Conservation (phyloP, 2,888 invertebrate genomes). For the Listrodromus nycthemerus region DNA sequence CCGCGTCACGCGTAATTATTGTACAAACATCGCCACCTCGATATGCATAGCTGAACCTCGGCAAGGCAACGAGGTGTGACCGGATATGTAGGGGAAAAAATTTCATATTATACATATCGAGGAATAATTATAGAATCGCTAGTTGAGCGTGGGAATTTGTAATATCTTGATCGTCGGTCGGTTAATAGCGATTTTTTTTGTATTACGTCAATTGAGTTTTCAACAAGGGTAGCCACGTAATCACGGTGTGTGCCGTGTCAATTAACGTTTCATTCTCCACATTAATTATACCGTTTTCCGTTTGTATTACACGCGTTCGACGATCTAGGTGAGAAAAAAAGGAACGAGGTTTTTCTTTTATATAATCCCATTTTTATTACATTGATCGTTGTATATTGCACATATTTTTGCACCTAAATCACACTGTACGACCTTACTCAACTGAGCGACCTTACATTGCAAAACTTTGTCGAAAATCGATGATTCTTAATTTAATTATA, state of each 20-base stretch:
- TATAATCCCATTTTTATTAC: neutral
- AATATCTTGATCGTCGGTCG: constrained; percentile 50
- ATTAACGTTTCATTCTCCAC: neutral
- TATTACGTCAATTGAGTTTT: constrained; percentile 10
- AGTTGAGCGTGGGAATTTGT: constrained; percentile 68
- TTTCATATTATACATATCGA: constrained; percentile 55
- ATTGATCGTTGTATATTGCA: neutral
- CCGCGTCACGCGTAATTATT: constrained; percentile 66
- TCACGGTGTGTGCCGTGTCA: neutral
- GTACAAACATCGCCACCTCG: constrained; percentile 40
- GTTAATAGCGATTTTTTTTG: constrained; percentile 27
- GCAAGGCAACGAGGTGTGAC: constrained; percentile 69
- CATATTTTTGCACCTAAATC: too few relatives aligned
- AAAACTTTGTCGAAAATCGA: too few relatives aligned
- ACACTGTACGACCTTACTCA: too few relatives aligned
- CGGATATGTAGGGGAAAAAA: constrained; percentile 63
- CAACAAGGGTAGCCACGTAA: neutral
- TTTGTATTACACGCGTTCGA: neutral
- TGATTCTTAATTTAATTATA: too few relatives aligned
- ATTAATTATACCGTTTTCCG: neutral
- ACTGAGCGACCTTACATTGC: too few relatives aligned
- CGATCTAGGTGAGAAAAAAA: neutral
- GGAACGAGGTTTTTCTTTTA: neutral
- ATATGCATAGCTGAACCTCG: constrained; percentile 28
- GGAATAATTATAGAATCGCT: constrained; percentile 52